Base-by-base conservation (phyloP, 1,140 invertebrate species). In the Micrasema longulum region DNA sequence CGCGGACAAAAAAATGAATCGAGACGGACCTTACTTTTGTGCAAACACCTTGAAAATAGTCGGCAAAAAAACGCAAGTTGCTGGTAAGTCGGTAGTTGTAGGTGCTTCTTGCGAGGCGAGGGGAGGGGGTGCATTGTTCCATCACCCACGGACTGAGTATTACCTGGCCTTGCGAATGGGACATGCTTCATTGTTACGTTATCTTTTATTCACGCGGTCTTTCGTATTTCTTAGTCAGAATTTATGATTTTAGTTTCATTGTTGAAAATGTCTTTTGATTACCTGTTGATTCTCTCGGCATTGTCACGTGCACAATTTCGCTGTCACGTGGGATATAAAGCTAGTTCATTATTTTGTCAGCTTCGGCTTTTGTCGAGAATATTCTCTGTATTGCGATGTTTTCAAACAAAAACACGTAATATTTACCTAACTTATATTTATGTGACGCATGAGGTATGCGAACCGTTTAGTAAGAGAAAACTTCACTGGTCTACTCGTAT, bases 121-220 rank as follows among this genome's bases (percentile, higher is more conserved):
- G n/a, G 66, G 23, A 74, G 69, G 66, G 23, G 45, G 52, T 45
- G 38, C 72, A 69, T 74, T 74, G 73, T 75, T 60, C 69, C 69
- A 72, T 75, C 73, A 75, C 73, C 73, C 72, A 69, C 73, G 69
- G 68, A 71, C 71, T 74, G 64, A 74, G 73, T 68, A 47, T 71
- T 71, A 74, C 73, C 73, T 69, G 73, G 73, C 69, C 69, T 71
- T 69, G 73, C 64, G 14, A 62, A 55, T 55, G 67, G 64, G 45
- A 74, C 65, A 74, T 66, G 66, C 66, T 67, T 57, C 68, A 74
- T 74, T 74, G 66, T 73, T 60, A 18, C 52, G 52, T 69, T 69
- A 69, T 69, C 66, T 69, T 57, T 69, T 69, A 69, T 69, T 57
- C 31, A 18, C 60, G 35, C 68, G 47, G 50, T 64, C 65, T 60